Base-by-base conservation (phyloP, 2,113 vertebrate genomes). In the Actenoides hombroni region DNA sequence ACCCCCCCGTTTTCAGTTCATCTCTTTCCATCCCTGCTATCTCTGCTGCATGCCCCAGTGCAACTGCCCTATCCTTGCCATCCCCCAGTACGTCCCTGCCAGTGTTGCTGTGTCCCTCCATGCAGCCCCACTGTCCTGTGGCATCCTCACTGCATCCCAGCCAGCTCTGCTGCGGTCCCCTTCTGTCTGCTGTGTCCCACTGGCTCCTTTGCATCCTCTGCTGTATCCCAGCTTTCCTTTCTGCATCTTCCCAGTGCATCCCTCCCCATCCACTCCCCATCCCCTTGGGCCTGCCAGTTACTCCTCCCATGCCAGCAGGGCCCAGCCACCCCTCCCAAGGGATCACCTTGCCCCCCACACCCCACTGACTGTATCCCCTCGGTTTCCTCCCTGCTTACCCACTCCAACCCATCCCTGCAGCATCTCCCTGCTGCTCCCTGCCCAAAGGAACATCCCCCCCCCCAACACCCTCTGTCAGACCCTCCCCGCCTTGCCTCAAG, bases 1-100 rank as follows among this genome's bases (percentile, higher is more conserved):
- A 56, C 54, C 16, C 24, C 10, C 11, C 53, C 42, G 16, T 54
- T 16, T 48, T 80, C 37, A 25, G 64, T 18, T 49, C 84, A 5
- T 54, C 2, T 2, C 16, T 11, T 15, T 37, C 10, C 42, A 4
- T 39, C 19, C 28, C 33, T 2, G 1, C 44, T 20, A 10, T 16
- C 23, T 24, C 35, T 48, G 64, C 48, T 68, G 68, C 68, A 57
- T 11, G 24, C 21, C 33, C 4, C 33, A 23, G 5, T 7, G 67
- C 0, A 0, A 25, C 59, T 90, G 53, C 60, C 40, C 73, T 9
- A 3, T 10, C 59, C 54, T n/a, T 2, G 0, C 26, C 14, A 5
- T 48, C 20, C 42, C 44, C 16, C 57, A 1, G 3, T 16, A 8
- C 0, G 0, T 53, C 68, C n/a, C 39, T 6, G 37, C 23, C 60